Evolutionary conservation across 2,113 vertebrate genomes (phyloP).

Genomic region (Psammodynastes pulverulentus): DNA sequence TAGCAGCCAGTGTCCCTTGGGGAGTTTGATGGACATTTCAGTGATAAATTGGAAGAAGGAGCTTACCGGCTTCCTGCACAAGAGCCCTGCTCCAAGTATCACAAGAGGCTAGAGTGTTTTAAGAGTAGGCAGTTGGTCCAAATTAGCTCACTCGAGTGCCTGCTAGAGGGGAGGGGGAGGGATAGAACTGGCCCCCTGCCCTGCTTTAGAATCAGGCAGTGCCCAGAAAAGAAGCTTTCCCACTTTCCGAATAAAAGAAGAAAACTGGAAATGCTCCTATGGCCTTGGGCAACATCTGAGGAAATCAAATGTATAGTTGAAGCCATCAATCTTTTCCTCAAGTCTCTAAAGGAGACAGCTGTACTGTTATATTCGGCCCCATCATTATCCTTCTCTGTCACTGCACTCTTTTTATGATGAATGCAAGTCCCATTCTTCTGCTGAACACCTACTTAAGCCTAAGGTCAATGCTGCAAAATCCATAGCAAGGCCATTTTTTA

Average conservation of each 20-base stretch:
- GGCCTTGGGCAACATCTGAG: not conserved
- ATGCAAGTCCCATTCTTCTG: not conserved
- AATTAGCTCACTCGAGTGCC: not conserved
- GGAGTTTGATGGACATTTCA: conserved; percentile 49
- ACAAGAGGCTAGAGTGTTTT: not conserved
- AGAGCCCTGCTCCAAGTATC: not conserved
- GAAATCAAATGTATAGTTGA: not conserved
- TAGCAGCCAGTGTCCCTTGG: conserved; percentile 48
- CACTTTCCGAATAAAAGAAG: not conserved
- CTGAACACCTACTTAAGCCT: not conserved
- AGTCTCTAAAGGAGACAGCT: not conserved
- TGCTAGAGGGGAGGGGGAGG: not conserved
- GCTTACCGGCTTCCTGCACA: not conserved
- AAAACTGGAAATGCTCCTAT: not conserved
- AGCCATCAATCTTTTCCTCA: not conserved
- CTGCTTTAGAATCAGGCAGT: not conserved
- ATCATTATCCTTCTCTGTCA: not conserved
- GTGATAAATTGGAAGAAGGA: conserved; percentile 53
- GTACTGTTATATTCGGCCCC: not conserved
- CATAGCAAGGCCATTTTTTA: not conserved
- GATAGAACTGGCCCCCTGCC: not conserved
- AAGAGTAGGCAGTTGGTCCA: not conserved
- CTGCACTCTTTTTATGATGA: not conserved
- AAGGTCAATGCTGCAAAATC: not conserved
- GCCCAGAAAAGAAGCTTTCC: not conserved